Evolutionary conservation across 2,113 vertebrate species (phyloP).

Genomic region (Indri indri): DNA sequence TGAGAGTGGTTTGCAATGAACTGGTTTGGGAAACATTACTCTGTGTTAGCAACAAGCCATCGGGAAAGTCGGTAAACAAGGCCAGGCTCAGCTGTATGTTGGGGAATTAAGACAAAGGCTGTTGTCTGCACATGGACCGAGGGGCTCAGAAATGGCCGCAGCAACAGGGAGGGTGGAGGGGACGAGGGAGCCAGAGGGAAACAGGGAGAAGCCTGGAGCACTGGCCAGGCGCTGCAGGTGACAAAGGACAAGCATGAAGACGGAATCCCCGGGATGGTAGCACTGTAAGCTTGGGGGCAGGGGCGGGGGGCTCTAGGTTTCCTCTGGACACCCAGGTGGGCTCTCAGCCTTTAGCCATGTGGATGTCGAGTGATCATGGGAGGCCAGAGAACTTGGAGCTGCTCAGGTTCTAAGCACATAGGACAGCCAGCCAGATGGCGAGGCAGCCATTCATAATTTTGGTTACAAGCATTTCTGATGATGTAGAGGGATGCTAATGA

Average conservation of each 20-base stretch:
- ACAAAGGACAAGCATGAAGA: background rate
- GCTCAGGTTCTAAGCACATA: background rate
- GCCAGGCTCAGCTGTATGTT: background rate
- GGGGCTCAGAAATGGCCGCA: background rate
- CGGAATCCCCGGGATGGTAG: background rate
- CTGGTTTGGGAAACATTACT: background rate
- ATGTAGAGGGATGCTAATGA: background rate
- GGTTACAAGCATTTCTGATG: slow-evolving; percentile 28
- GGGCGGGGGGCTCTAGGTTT: background rate
- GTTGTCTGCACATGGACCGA: background rate
- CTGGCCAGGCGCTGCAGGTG: background rate
- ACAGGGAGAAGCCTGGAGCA: background rate
- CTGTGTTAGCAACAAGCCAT: background rate
- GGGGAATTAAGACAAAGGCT: background rate
- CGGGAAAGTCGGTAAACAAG: background rate
- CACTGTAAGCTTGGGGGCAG: background rate
- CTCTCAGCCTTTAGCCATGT: background rate
- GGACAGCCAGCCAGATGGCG: background rate
- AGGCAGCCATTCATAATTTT: background rate
- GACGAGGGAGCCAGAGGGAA: background rate
- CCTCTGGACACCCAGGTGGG: background rate
- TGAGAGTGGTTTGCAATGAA: background rate
- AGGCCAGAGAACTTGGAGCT: background rate
- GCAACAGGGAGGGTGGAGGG: background rate
- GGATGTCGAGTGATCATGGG: background rate